These are phyloP conservation scores for Armadillidium nasatum DNA, from an alignment of 1,140 invertebrate species.

Conservation along the genomic window DNA sequence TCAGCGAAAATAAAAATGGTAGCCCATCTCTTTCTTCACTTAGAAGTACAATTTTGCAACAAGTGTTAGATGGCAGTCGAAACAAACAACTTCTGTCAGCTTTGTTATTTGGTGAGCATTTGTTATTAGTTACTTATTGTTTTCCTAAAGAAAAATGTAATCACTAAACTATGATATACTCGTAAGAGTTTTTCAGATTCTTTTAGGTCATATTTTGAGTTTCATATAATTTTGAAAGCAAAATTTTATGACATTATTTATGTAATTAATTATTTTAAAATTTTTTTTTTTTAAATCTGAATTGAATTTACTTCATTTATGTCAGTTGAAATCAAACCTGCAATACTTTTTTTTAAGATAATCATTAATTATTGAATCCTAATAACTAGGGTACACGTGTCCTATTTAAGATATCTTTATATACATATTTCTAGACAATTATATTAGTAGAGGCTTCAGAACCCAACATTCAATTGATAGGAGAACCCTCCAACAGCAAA, in stretches of 20 bases:
- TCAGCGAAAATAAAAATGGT: not conserved
- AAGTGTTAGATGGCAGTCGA: not conserved
- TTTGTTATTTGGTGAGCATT: not conserved
- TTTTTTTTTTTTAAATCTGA: not conserved
- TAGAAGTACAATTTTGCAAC: not conserved
- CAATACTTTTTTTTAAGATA: not conserved
- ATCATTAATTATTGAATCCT: not conserved
- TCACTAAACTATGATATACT: too few relatives aligned
- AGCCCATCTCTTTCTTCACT: not conserved
- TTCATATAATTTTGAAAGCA: not conserved
- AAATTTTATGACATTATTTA: not conserved
- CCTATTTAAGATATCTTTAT: not conserved
- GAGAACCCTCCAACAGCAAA: not conserved
- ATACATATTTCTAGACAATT: not conserved
- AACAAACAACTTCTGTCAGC: not conserved
- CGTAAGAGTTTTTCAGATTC: not conserved
- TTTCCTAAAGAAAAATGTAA: too few relatives aligned
- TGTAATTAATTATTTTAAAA: not conserved
- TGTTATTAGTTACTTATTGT: too few relatives aligned
- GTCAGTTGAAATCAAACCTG: too few relatives aligned
- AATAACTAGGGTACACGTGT: not conserved
- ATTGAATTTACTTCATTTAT: too few relatives aligned
- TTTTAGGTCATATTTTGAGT: not conserved
- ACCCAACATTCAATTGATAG: not conserved
- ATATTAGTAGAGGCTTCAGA: not conserved